A percentile compares a stretch with the other conserved stretches of the same genome.
phyloP scores from a whole-genome alignment of 2,113 vertebrate genomes.

The Anarrhichthys ocellatus region DNA sequence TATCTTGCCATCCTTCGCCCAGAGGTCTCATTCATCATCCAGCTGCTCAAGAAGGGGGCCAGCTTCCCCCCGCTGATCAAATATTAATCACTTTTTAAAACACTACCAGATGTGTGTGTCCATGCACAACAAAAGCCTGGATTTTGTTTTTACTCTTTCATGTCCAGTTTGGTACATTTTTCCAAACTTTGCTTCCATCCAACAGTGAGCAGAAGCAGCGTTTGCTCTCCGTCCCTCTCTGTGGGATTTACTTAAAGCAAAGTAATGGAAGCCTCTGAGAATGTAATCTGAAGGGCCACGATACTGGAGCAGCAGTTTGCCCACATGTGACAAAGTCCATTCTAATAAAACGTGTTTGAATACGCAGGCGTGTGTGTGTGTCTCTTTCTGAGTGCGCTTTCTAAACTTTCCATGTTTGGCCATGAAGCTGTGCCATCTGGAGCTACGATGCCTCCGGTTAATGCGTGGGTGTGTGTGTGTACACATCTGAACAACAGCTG shows the following conservation, averaged over 20 bases:
- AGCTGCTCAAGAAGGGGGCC: constrained; percentile 8
- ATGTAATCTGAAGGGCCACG: constrained; percentile 37
- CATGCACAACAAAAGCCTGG: not conserved
- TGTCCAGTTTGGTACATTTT: not conserved
- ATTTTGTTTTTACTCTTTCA: not conserved
- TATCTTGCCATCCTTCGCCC: constrained; percentile 61
- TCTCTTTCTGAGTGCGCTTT: constrained; percentile 1
- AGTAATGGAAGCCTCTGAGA: constrained; percentile 33
- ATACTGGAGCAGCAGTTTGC: constrained; percentile 29
- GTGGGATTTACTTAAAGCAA: constrained; percentile 42
- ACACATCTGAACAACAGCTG: constrained; percentile 48
- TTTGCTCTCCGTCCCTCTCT: constrained; percentile 1
- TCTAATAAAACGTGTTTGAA: constrained; percentile 21
- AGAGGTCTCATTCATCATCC: constrained; percentile 65
- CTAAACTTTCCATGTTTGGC: constrained; percentile 43
- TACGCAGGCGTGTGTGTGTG: not conserved
- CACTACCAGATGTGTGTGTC: constrained; percentile 19
- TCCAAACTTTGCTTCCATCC: not conserved
- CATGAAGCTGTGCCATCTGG: constrained; percentile 49
- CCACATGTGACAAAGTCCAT: constrained; percentile 20
- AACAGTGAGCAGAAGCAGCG: not conserved
- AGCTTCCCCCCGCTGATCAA: constrained; percentile 50
- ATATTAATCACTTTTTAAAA: constrained; percentile 66
- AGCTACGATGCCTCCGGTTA: constrained; percentile 18
- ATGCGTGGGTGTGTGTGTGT: constrained; percentile 10